Base-by-base conservation (phyloP, 1,140 invertebrate species). In the Diachasma alloeum region DNA sequence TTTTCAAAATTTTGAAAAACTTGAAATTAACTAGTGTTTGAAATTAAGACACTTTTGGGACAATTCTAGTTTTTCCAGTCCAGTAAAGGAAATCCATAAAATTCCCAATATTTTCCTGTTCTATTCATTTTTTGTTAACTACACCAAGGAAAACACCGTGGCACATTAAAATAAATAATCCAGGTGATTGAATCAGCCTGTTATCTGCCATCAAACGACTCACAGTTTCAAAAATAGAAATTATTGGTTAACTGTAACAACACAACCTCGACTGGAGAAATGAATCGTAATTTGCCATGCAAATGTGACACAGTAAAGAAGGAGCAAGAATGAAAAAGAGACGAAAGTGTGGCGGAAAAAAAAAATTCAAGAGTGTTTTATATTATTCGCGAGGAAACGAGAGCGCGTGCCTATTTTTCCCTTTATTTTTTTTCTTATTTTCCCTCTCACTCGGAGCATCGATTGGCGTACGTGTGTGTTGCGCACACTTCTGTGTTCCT, bases 361-460 rank as follows among this genome's bases (percentile, higher is more conserved):
- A 74, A 74, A 74, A 74, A 63, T 39, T 56, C 71, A 53, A 72
- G 24, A 63, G 63, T 59, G 48, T 31, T 74, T 74, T 74, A 53
- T 74, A 31, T 63, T n/a, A 63, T 63, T 74, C 56, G 72, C 71
- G 72, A 63, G 69, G 42, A 46, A 70, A 70, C 15, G 4, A 70
- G 67, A 39, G 19, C 15, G 67, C 59, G 59, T 63, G 59, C 59
- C 59, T 63, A 24, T 63, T 63, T 63, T 42, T 74, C 15, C 22
- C 44, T 72, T n/a, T 42, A 56, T 66, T 22, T 66, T 36, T 75
- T 66, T 74, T 42, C 44, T 37, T 44, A 37, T 74, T 66, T 67
- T 26, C 31, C 39, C 42, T 31, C 26, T 46, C 70, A 22, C 48
- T 22, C 44, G 39, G 31, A 31, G 31, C 48, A 26, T 17, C 69